These are phyloP conservation scores for Acleris holmiana DNA, from an alignment of 2,888 invertebrate genomes.

Conservation along the genomic window DNA sequence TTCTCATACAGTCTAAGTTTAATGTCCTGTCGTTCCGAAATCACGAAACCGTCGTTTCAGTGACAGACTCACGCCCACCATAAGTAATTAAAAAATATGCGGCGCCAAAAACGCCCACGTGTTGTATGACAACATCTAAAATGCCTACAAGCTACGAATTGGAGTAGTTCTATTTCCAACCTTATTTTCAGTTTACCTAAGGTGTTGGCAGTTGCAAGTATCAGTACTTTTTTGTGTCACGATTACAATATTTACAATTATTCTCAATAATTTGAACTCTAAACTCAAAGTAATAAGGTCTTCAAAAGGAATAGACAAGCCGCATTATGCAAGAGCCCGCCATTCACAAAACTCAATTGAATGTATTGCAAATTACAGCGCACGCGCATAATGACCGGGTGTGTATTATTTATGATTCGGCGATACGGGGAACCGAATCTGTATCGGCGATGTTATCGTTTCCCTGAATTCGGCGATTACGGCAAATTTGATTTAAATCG, in stretches of 20 bases:
- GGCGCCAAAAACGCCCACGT: conserved; percentile 19
- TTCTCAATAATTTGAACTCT: conserved; percentile 13
- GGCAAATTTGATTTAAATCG: conserved; percentile 35
- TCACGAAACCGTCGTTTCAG: not conserved
- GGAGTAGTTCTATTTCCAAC: not conserved
- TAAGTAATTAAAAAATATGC: conserved; percentile 12
- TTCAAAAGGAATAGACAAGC: not conserved
- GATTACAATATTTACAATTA: not conserved
- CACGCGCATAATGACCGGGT: conserved; percentile 36
- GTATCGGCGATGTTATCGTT: conserved; percentile 31
- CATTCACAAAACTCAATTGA: conserved; percentile 48
- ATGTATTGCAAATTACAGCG: conserved; percentile 50
- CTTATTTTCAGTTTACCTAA: not conserved
- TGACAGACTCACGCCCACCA: conserved; percentile 5
- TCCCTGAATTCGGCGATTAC: conserved; percentile 32
- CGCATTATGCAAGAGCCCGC: conserved; percentile 45
- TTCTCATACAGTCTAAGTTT: conserved; percentile 7
- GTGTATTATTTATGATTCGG: conserved; percentile 34
- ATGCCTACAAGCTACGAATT: not conserved
- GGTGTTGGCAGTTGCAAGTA: not conserved
- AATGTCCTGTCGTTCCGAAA: conserved; percentile 13
- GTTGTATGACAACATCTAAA: conserved; percentile 17
- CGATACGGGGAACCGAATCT: conserved; percentile 36
- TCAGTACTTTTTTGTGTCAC: not conserved
- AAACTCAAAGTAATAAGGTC: conserved; percentile 3